Evolutionary conservation across 1,140 invertebrate genomes (phyloP), one percentile per base, ranked within the genome.

Genomic region (Cylas formicarius): DNA sequence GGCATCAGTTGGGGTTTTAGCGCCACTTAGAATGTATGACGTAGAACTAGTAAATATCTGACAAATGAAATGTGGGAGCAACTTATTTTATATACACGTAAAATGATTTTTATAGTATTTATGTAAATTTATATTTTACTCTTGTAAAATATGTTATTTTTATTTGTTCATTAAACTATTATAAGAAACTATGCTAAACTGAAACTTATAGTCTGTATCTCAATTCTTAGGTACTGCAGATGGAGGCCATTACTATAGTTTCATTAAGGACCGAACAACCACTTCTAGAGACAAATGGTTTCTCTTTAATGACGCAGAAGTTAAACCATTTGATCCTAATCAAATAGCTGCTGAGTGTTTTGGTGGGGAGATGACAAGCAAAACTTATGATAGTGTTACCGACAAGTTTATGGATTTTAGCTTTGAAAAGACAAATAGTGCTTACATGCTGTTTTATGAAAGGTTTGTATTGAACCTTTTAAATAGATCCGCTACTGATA

Each of bases 361-460:
- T 70, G 93, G 93, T 1, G 93, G 93, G 5, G 92, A 96, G 72
- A 93, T 94, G 86, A 95, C 89, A 2, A 94, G 90, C 57, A 95
- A 95, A 73, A 94, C 90, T 0, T 96, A 95, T 60, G 92, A 96
- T 62, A 90, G 90, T 1, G 88, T 92, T 2, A 93, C 89, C 1
- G 91, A 96, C 55, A 95, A 95, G 60, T 95, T 94, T 60, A 89
- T 96, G 84, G 92, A 97, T 60, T 92, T 95, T 57, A 92, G 90
- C 52, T 94, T 94, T 66, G 92, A 97, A 65, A 97, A 96, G 70
- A 95, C 91, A 0, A 96, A 97, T 63, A 93, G 88, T 61, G 93
- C 93, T 1, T 97, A 97, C 59, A 97, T 97, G 93, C 65, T 97
- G 31, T 96, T 97, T 63, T 97, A 97, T 65, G 90, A 96, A 65